Conservation (phyloP, 1,140 invertebrate species). For the Branchinecta lynchi region DNA sequence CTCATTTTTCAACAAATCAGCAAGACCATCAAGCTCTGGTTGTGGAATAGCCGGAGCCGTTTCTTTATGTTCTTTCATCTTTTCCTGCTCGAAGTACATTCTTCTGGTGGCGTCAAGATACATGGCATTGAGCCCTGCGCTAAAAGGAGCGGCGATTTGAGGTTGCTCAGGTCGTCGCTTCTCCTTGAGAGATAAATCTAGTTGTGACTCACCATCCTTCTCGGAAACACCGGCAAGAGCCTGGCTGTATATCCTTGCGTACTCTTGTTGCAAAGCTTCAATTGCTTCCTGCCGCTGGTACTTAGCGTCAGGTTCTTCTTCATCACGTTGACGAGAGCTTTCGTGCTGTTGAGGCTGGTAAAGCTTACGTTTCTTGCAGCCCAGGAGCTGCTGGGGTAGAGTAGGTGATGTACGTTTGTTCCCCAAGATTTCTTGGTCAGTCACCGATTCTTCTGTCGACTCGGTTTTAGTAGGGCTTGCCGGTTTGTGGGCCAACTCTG, state of each 20-base stretch:
- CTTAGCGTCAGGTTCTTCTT: constrained; percentile 20
- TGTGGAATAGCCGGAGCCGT: constrained; percentile 35
- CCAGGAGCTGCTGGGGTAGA: constrained; percentile 37
- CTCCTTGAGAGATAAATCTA: background rate
- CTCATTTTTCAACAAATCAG: constrained; percentile 74
- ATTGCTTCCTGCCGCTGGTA: constrained; percentile 14
- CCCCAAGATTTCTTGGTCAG: constrained; percentile 23
- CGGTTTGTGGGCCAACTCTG: constrained; percentile 12
- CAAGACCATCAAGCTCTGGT: constrained; percentile 63
- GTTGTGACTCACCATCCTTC: background rate
- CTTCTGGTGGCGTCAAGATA: constrained; percentile 53
- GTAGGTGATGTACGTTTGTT: background rate
- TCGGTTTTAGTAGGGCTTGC: background rate
- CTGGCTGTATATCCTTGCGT: background rate
- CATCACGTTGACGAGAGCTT: constrained; percentile 22
- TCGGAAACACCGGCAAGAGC: background rate
- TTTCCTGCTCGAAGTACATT: constrained; percentile 56
- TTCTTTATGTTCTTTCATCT: constrained; percentile 43
- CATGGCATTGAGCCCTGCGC: constrained; percentile 15
- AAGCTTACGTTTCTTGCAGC: constrained; percentile 89
- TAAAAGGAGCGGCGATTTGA: background rate
- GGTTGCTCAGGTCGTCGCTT: background rate
- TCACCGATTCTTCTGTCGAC: constrained; percentile 14
- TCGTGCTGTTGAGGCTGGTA: constrained; percentile 91
- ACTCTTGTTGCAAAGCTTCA: constrained; percentile 12